Evolutionary conservation across 2,888 invertebrate genomes (phyloP).

Genomic region (Microctonus aethiopoides): DNA sequence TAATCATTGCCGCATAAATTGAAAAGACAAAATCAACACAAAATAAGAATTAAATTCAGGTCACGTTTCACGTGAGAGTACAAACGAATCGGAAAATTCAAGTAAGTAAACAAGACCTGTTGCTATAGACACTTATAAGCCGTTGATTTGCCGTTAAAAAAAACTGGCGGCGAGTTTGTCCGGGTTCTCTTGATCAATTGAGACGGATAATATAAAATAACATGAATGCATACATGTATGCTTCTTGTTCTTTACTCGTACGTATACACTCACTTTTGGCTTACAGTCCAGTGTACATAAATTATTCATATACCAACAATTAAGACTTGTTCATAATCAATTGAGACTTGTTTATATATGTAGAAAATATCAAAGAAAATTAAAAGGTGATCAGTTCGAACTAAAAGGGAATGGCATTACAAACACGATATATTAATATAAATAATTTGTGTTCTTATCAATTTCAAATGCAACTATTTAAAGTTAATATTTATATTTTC

Average conservation of each 20-base stretch:
- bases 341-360: no score
- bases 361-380: no score
- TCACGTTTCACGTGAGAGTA: slow-evolving; percentile 29
- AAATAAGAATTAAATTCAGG: slow-evolving; percentile 30
- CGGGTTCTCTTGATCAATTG: neutral
- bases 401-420: no score
- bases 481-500: no score
- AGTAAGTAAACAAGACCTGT: neutral
- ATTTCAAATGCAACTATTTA: no score
- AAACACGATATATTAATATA: no score
- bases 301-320: no score
- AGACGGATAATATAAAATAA: neutral
- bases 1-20: neutral
- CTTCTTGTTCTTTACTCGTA: neutral
- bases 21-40: neutral
- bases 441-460: no score
- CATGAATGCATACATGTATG: no score
- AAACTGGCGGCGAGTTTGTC: neutral
- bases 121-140: slow-evolving; percentile 23
- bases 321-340: no score
- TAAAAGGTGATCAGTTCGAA: no score
- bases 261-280: slow-evolving; percentile 11
- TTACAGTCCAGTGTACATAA: slow-evolving; percentile 34
- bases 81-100: neutral
- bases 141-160: slow-evolving; percentile 43